Base-by-base conservation (phyloP, 2,888 invertebrate species). In the Cryptocheilus praepositus region DNA sequence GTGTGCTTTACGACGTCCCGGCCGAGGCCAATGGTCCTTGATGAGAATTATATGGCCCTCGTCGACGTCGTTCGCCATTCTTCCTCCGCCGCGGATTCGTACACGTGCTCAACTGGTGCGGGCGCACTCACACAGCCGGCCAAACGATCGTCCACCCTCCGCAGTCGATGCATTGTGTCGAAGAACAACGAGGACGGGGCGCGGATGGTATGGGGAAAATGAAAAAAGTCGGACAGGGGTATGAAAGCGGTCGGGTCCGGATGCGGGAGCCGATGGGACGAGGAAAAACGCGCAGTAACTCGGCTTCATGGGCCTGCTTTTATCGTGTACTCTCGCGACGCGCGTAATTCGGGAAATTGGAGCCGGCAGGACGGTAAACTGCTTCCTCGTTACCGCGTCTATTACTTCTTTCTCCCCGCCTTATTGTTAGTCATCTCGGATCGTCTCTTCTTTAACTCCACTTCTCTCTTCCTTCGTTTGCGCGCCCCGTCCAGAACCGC, bases 291-390 rank as follows among this genome's bases (percentile, higher is more conserved):
- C 60, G 65, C 61, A 67, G 69, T 76, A 73, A 74, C 70, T 74
- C 59, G 36, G 15, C 64, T 63, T 59, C 60, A 19, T 51, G 54
- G 54, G 18, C 7, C n/a, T 13, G 49, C 71, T 77, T 79, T 79
- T 77, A 78, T 66, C 73, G 70, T 68, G 70, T 67, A 70, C 71
- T 74, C 74, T 67, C 70, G 63, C 52, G 59, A 51, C 55, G 59
- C 72, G 70, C 66, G 80, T 80, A 84, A 84, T 83, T 83, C 79
- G 73, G 77, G 73, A 83, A 83, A 85, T 84, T 83, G 79, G 80
- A 79, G 77, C 64, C 66, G 72, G 64, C 66, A 69, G 63, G 63
- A 55, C 67, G 66, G 70, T 78, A 77, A 80, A 81, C 78, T 76
- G 76, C 74, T 82, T 81, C 71, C 81, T 82, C 74, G 76, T 81